Evolutionary conservation across 2,797 vertebrate species (phyloP).

Genomic region (Chanos chanos): DNA sequence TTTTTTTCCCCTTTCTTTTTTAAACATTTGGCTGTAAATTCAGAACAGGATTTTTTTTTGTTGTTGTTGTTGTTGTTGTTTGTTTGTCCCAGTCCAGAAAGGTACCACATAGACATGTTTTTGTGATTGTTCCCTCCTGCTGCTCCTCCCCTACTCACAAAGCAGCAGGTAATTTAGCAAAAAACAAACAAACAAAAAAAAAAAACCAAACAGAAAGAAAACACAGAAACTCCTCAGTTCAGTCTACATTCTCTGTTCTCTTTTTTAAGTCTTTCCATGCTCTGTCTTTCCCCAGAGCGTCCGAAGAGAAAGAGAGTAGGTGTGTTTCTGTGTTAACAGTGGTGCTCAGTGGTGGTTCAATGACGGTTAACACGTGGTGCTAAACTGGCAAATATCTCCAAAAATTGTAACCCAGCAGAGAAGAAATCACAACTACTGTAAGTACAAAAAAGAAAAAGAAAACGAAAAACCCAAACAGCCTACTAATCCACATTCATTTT

Average conservation of each 20-base stretch:
- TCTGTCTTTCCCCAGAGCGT: too few relatives aligned
- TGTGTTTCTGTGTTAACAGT: too few relatives aligned
- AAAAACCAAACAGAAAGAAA: conserved; percentile 40
- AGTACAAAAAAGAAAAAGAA: conserved; percentile 28
- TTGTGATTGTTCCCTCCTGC: conserved; percentile 37
- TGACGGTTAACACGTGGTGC: too few relatives aligned
- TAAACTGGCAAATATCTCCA: too few relatives aligned
- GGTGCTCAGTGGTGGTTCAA: too few relatives aligned
- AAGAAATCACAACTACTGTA: conserved; percentile 16
- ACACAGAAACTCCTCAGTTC: conserved; percentile 44
- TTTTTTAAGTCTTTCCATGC: conserved; percentile 16
- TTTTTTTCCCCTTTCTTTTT: conserved; percentile 43
- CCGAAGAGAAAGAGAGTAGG: too few relatives aligned
- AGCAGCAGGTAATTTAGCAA: conserved; percentile 64
- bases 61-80: too few relatives aligned
- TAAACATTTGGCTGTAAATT: conserved; percentile 64
- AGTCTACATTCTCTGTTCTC: conserved; percentile 5
- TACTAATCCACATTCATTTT: conserved; percentile 32
- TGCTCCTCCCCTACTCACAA: conserved; percentile 48
- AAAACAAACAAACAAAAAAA: conserved; percentile 46
- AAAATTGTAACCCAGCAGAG: conserved; percentile 3
- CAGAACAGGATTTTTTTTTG: conserved; percentile 69
- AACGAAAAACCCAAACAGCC: conserved; percentile 46
- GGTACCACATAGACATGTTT: conserved; percentile 63
- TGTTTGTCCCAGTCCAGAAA: conserved; percentile 47